phyloP scores from a whole-genome alignment of 2,888 invertebrate species.

The Ferrisia virgata region DNA sequence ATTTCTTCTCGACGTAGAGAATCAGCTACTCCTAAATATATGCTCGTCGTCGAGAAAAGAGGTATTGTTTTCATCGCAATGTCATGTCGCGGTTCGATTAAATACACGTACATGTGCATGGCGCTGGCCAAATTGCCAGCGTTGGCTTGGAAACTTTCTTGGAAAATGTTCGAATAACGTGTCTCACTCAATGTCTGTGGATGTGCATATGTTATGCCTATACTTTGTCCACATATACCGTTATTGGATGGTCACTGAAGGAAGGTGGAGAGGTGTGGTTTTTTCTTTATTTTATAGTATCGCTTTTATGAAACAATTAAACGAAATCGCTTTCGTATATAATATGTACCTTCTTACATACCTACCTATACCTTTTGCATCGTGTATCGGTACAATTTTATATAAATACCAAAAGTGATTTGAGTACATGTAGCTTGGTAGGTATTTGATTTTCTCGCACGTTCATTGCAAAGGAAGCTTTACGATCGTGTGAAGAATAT shows the following conservation, averaged over 20 bases:
- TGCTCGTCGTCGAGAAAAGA: neutral
- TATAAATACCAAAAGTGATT: neutral
- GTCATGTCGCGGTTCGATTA: no score
- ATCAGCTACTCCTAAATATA: no score
- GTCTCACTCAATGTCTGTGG: neutral
- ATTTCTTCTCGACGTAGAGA: neutral
- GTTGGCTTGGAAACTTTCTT: neutral
- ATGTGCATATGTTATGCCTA: no score
- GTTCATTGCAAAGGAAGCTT: neutral
- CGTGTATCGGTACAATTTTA: neutral
- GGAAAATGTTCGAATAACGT: neutral
- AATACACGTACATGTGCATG: no score
- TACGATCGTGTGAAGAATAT: conserved; percentile 12
- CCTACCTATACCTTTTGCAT: no score
- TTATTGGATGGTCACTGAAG: neutral
- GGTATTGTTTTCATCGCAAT: neutral
- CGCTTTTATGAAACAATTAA: conserved; percentile 8
- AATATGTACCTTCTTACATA: no score
- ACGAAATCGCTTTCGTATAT: neutral
- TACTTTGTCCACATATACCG: neutral
- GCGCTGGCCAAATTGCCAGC: no score
- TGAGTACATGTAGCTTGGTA: no score
- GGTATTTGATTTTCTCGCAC: neutral
- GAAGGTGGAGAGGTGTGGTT: neutral
- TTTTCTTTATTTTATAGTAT: neutral